Base-by-base conservation (phyloP, 2,797 vertebrate genomes). In the Holocentrus rufus region DNA sequence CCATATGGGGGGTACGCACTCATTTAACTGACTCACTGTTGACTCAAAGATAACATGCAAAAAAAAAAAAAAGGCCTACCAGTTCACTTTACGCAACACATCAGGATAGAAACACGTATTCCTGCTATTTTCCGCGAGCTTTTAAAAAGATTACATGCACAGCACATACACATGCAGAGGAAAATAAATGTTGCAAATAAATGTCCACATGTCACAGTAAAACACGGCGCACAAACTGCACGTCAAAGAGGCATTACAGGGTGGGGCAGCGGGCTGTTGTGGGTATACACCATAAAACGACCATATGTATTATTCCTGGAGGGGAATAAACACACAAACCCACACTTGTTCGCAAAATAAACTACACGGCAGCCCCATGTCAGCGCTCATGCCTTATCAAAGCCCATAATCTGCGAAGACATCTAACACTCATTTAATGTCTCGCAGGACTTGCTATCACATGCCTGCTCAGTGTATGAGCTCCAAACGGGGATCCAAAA, bases 401-500 rank as follows among this genome's bases (percentile, higher is more conserved):
- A 71, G 1, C n/a, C 65, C 13, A 27, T 46, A 62, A 39, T 73
- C 50, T 65, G 54, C n/a, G 49, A 22, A 67, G 58, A 17, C n/a
- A 18, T 58, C 25, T 17, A 64, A 52, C 15, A n/a, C 23, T 59
- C 53, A 52, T 72, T 23, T 47, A 17, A 49, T n/a, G 20, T 61
- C 53, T 44, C 31, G 9, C 55, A 11, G 44, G 74, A 44, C 25
- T 52, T 50, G 52, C 34, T 72, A 69, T 59, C 20, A 77, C 59
- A 44, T 65, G 27, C 46, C 55, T 66, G 27, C 54, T 58, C 52
- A n/a, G 30, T 54, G 23, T 49, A 13, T 69, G 65, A 72, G 59
- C 50, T 67, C 15, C 34, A 70, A 36, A 79, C 72, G 65, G 80
- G 64, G 52, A 81, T 57, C 50, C 30, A 50, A 34, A 36, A 50